Evolutionary conservation across 2,888 invertebrate species (phyloP).

Genomic region (Gastrophysa polygoni): DNA sequence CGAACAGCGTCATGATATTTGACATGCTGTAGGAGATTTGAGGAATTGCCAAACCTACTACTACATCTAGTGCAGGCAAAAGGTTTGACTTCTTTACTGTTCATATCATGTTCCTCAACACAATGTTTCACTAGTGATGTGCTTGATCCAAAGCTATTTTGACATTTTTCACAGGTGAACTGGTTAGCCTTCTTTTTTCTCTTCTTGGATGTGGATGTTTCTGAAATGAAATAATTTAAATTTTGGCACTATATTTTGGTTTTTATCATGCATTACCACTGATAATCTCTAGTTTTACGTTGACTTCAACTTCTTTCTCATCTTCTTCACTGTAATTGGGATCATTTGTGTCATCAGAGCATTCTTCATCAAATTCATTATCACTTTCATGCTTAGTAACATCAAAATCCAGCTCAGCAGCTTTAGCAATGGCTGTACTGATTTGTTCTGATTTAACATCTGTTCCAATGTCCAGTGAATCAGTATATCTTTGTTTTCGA

Average conservation of each 20-base stretch:
- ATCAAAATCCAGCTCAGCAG: constrained; percentile 18
- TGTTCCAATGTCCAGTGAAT: constrained; percentile 7
- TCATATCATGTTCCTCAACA: constrained; percentile 41
- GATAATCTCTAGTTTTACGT: constrained; percentile 12
- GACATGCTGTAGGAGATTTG: constrained; percentile 45
- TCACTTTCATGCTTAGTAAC: constrained; percentile 25
- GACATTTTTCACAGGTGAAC: constrained; percentile 41
- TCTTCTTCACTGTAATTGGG: constrained; percentile 16
- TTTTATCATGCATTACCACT: constrained; percentile 15
- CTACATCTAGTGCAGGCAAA: constrained; percentile 46
- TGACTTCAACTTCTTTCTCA: constrained; percentile 19
- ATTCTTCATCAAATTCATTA: constrained; percentile 18
- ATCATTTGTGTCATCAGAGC: constrained; percentile 19
- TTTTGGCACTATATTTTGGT: not conserved
- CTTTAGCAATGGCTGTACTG: constrained; percentile 3
- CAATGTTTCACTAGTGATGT: constrained; percentile 41
- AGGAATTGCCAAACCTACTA: constrained; percentile 45
- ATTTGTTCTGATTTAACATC: constrained; percentile 12
- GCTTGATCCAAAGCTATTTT: constrained; percentile 34
- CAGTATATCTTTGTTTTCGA: constrained; percentile 26
- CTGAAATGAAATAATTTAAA: constrained; percentile 13
- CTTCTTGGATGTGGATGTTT: constrained; percentile 8
- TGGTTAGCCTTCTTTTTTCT: constrained; percentile 27
- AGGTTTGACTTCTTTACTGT: constrained; percentile 42
- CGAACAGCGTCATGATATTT: constrained; percentile 47